A percentile compares a stretch with the other conserved stretches of the same genome.
Conservation (phyloP, 2,113 vertebrate genomes). For the Pelmatolapia mariae region DNA sequence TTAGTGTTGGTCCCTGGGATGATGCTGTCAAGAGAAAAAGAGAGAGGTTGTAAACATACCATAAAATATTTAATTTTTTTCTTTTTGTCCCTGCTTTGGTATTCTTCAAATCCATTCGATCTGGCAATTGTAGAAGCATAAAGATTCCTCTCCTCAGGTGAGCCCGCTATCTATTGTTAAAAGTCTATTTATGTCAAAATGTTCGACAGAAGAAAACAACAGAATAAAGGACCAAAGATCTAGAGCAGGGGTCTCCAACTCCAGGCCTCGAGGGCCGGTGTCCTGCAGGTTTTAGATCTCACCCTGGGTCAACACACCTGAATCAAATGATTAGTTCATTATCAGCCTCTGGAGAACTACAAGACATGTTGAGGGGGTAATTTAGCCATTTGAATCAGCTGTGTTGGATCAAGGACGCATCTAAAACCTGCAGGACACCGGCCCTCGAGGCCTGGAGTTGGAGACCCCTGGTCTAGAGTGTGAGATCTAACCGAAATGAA, state of each 20-base stretch:
- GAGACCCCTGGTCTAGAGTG: background rate
- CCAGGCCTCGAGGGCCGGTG: background rate
- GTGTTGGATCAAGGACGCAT: background rate
- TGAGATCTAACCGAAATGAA: background rate
- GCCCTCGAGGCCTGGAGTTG: background rate
- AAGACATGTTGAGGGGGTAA: background rate
- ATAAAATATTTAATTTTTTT: rapidly evolving
- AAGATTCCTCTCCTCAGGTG: background rate
- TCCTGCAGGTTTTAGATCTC: background rate
- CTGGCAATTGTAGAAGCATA: background rate
- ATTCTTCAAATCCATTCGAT: background rate
- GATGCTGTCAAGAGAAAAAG: constrained; percentile 16
- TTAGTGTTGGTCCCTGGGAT: background rate
- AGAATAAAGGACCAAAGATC: background rate
- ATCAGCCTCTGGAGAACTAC: background rate
- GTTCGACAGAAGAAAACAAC: background rate
- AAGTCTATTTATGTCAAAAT: background rate
- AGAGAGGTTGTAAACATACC: background rate
- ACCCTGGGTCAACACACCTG: background rate
- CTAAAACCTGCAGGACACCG: background rate
- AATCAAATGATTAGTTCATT: background rate
- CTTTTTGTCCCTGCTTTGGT: background rate
- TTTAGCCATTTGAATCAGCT: background rate
- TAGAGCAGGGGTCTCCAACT: background rate
- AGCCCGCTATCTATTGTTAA: background rate